Evolutionary conservation across 2,888 invertebrate genomes (phyloP).

Genomic region (Lycocerus yunnanus): DNA sequence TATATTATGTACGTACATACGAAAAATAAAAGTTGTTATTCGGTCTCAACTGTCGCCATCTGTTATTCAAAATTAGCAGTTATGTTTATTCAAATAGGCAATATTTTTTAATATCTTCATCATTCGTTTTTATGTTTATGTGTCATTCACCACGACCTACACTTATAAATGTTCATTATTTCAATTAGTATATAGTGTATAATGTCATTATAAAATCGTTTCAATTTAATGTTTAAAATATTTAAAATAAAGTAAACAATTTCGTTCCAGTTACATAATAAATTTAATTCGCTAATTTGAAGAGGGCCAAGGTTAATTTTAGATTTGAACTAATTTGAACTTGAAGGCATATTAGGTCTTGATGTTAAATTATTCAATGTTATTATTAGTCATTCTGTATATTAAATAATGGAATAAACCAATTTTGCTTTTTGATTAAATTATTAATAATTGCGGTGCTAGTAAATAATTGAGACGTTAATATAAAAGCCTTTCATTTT

Average conservation of each 20-base stretch:
- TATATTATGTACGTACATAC: too few relatives aligned
- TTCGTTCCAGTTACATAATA: not conserved
- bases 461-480: not conserved
- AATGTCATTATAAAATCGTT: not conserved
- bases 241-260: not conserved
- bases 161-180: not conserved
- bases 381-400: not conserved
- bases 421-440: not conserved
- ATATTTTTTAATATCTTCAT: not conserved
- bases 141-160: not conserved
- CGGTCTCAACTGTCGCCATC: not conserved
- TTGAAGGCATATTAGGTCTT: conserved; percentile 5
- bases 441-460: not conserved
- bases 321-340: conserved; percentile 14
- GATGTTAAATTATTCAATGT: conserved; percentile 4
- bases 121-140: not conserved
- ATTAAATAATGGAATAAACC: not conserved
- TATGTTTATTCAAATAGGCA: not conserved
- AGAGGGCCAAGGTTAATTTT: conserved; percentile 6
- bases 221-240: not conserved
- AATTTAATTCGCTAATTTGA: conserved; percentile 1
- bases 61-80: not conserved
- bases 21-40: not conserved
- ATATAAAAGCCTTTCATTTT: not conserved
- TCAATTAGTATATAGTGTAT: not conserved